Conservation (phyloP, 1,140 invertebrate genomes). For the Branchinecta lynchi region DNA sequence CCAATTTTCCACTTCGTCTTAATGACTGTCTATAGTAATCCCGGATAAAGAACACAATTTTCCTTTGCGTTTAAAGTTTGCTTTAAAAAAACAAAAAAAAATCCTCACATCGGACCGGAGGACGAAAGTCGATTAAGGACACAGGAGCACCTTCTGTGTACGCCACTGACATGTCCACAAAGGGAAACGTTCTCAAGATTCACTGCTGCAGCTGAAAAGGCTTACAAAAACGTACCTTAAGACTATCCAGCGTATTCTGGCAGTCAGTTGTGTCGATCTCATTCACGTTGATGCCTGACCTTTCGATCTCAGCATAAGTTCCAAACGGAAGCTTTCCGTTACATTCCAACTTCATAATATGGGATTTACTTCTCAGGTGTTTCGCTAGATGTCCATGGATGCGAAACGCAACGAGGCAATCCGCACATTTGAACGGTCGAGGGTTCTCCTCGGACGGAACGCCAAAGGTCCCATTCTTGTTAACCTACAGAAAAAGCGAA, state of each 20-base stretch:
- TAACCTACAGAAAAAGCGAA: constrained; percentile 31
- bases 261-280: constrained; percentile 89
- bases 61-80: too few species aligned
- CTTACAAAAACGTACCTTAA: constrained; percentile 38
- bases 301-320: constrained; percentile 86
- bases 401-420: constrained; percentile 88
- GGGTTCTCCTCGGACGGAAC: constrained; percentile 72
- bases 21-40: too few species aligned
- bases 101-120: too few species aligned
- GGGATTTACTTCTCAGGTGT: constrained; percentile 89
- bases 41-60: too few species aligned
- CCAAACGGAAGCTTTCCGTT: constrained; percentile 80
- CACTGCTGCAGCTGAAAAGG: too few species aligned
- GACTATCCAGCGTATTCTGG: constrained; percentile 73
- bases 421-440: constrained; percentile 79
- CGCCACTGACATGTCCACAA: too few species aligned
- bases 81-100: too few species aligned
- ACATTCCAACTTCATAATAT: constrained; percentile 88
- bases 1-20: too few species aligned
- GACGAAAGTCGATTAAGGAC: too few species aligned
- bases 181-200: too few species aligned
- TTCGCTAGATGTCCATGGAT: constrained; percentile 92
- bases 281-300: constrained; percentile 71
- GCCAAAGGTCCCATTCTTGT: constrained; percentile 71
- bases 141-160: too few species aligned